phyloP scores from a whole-genome alignment of 2,113 vertebrate species.

The Thinocorus orbignyianus region DNA sequence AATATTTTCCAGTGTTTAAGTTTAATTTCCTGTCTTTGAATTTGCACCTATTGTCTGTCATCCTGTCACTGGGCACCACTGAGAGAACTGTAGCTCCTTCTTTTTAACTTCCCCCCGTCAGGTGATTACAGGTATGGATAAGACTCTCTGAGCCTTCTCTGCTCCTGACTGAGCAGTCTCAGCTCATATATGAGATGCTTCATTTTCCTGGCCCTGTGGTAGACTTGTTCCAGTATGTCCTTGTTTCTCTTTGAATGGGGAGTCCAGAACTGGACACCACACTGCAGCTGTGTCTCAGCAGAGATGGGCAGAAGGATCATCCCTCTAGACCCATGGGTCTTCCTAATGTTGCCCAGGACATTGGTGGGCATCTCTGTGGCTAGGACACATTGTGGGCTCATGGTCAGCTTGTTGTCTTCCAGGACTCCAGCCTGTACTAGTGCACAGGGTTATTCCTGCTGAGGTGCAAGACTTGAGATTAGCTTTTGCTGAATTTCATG shows the following conservation, averaged over 20 bases:
- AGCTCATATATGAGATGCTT: not conserved
- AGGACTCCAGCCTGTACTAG: not conserved
- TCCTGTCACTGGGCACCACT: not conserved
- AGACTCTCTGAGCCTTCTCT: not conserved
- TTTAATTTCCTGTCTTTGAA: not conserved
- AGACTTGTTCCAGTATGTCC: not conserved
- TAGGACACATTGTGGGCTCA: not conserved
- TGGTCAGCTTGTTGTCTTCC: not conserved
- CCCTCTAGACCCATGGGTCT: not conserved
- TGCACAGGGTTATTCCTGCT: not conserved
- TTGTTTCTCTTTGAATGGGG: not conserved
- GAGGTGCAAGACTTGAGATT: not conserved
- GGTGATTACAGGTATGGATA: not conserved
- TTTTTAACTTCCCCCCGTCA: not conserved
- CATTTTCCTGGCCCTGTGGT: not conserved
- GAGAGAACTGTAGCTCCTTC: not conserved
- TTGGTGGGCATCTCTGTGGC: not conserved
- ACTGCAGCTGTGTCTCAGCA: not conserved
- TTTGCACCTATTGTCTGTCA: not conserved
- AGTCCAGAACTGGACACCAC: not conserved
- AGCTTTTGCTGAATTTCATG: not conserved
- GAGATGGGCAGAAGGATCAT: not conserved
- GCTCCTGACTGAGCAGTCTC: not conserved
- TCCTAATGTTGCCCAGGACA: not conserved
- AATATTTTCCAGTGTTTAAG: not conserved